These are phyloP conservation scores for Eucidaris tribuloides DNA, from an alignment of 35 echinoderm and acorn worm genomes.

Conservation along the genomic window DNA sequence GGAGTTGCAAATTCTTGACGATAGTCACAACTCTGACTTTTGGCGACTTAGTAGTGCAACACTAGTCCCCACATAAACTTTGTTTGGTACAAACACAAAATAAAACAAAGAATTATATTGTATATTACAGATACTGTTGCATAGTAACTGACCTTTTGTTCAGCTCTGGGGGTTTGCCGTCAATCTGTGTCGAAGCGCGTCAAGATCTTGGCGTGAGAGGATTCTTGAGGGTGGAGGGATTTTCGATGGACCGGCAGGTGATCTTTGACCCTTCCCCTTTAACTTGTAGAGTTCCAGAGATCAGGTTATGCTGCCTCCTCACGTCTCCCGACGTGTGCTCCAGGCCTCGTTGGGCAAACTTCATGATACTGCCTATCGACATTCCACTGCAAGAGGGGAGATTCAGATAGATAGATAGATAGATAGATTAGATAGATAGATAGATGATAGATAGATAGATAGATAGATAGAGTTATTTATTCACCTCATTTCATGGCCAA, in stretches of 20 bases:
- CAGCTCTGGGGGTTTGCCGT: constrained; percentile 91
- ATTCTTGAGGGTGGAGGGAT: constrained; percentile 73
- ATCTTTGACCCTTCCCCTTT: constrained; percentile 63
- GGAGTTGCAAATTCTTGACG: too few species aligned
- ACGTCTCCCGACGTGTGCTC: constrained; percentile 78
- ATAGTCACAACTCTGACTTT: too few species aligned
- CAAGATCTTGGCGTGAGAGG: constrained; percentile 72
- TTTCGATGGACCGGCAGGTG: constrained; percentile 72
- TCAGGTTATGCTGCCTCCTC: constrained; percentile 72
- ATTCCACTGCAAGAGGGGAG: constrained; percentile 76
- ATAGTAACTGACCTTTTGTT: constrained; percentile 65
- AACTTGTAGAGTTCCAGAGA: constrained; percentile 83
- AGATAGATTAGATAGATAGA: too few species aligned
- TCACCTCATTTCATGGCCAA: too few species aligned
- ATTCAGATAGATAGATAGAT: too few species aligned
- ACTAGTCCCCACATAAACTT: too few species aligned
- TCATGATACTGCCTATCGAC: constrained; percentile 75
- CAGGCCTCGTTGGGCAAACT: constrained; percentile 68
- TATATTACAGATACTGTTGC: neutral
- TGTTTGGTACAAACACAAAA: too few species aligned
- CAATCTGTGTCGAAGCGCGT: constrained; percentile 78
- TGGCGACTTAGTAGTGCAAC: too few species aligned
- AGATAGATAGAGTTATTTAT: too few species aligned
- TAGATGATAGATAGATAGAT: too few species aligned
- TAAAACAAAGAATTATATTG: too few species aligned